Base-by-base conservation (phyloP, 2,113 vertebrate species). In the Columba janthina region DNA sequence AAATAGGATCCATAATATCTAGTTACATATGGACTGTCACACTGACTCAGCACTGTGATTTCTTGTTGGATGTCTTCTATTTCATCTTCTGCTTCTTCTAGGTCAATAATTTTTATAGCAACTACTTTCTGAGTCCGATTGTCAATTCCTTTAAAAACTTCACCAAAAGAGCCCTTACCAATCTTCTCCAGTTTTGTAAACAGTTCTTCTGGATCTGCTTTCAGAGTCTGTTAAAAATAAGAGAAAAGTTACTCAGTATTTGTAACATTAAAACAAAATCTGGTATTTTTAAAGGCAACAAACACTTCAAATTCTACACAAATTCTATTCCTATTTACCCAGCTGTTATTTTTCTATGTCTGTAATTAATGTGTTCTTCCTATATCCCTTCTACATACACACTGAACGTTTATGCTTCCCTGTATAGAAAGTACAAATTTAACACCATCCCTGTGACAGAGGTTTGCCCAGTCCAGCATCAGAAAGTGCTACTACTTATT, bases 81-180 rank as follows among this genome's bases (percentile, higher is more conserved):
- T 96, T 99, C 99, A 93, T 99, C 99, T 97, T 99, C 99, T 5
- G 99, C 99, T 97, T 99, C 99, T 97, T 99, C 99, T 92, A 99
- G 98, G 96, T 99, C 99, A 96, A 99, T 99, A 91, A 99, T 99
- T 98, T 99, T 99, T 97, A 99, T 99, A 94, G 99, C 99, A 90
- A 99, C 98, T 77, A 99, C 99, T 97, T 99, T 99, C 97, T 99
- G 99, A 96, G 98, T 99, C 97, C 98, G 98, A 98, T 98, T 99
- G 98, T 99, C 99, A 95, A 99, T 99, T 98, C 99, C 99, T 98
- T 99, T 99, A 96, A 99, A 99, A 85, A 99, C 99, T 96, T 99
- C 99, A 15, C 99, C 99, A 74, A 99, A 99, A 42, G 99, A 99
- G 75, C 99, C 99, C 96, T 99, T 99, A 56, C 99, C 99, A 92